Conservation (phyloP, 2,888 invertebrate genomes). For the Pachliopta kotzebuea region DNA sequence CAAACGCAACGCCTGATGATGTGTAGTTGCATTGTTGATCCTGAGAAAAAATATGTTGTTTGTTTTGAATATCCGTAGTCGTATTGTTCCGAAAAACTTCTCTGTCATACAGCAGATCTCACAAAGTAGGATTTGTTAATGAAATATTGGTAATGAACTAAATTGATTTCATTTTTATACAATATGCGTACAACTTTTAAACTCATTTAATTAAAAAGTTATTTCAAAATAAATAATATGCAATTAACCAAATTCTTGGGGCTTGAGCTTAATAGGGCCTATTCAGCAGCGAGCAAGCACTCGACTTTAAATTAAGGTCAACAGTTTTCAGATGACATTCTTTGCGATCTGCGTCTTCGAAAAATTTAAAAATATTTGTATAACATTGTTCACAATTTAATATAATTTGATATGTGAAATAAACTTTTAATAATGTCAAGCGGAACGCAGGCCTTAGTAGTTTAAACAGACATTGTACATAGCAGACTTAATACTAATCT, state of each 20-base stretch:
- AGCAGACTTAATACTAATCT: slow-evolving; percentile 17
- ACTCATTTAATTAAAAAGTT: background rate
- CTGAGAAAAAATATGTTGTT: too few species aligned
- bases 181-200: background rate
- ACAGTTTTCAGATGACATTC: slow-evolving; percentile 15
- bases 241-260: background rate
- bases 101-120: too few species aligned
- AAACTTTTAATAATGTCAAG: background rate
- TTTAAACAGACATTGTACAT: slow-evolving; percentile 13
- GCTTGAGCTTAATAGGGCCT: slow-evolving; percentile 17
- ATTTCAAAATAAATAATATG: slow-evolving; percentile 1
- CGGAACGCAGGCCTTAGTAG: background rate
- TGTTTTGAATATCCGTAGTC: too few species aligned
- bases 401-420: too few species aligned
- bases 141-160: background rate
- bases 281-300: slow-evolving; percentile 19
- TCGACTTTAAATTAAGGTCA: slow-evolving; percentile 19
- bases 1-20: too few species aligned
- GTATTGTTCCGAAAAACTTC: too few species aligned
- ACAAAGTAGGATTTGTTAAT: too few species aligned
- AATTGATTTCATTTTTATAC: background rate
- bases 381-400: background rate
- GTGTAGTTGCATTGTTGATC: too few species aligned
- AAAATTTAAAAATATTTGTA: background rate
- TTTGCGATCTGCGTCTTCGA: background rate